These are phyloP conservation scores for Gopherus evgoodei DNA, from an alignment of 2,113 vertebrate species.

Conservation along the genomic window DNA sequence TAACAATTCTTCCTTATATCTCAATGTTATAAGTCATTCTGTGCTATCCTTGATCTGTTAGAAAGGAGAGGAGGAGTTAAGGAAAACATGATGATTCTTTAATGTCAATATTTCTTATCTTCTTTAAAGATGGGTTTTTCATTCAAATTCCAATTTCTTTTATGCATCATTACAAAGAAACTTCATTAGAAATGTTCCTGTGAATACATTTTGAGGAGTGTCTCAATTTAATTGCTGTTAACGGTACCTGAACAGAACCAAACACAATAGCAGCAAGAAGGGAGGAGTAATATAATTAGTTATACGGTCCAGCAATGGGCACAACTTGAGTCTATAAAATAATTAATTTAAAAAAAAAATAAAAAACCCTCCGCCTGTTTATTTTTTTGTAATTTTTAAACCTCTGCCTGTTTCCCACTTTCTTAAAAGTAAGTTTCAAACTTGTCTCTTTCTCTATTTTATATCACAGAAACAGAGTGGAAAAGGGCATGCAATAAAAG, in stretches of 20 bases:
- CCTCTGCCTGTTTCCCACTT: neutral
- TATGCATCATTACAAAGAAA: neutral
- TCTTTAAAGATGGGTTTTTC: too few species aligned
- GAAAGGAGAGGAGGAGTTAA: neutral
- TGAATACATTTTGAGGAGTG: neutral
- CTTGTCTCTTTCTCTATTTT: neutral
- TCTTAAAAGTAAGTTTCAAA: neutral
- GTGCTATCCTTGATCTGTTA: neutral
- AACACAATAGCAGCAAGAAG: neutral
- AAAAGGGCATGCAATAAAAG: neutral
- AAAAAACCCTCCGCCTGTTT: neutral
- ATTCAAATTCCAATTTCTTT: neutral
- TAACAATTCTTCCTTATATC: neutral
- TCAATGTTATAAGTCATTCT: neutral
- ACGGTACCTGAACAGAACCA: neutral
- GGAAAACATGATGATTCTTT: neutral
- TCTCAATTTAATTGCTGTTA: neutral
- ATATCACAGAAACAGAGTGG: neutral
- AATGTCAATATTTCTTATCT: neutral
- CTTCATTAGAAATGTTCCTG: neutral
- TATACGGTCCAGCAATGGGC: neutral
- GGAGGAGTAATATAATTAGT: neutral
- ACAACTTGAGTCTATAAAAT: neutral
- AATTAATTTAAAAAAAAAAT: neutral
- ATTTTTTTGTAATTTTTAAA: neutral